Evolutionary conservation across 1,140 invertebrate species (phyloP), one percentile per base, ranked within the genome.

Genomic region (Monochamus saltuarius): DNA sequence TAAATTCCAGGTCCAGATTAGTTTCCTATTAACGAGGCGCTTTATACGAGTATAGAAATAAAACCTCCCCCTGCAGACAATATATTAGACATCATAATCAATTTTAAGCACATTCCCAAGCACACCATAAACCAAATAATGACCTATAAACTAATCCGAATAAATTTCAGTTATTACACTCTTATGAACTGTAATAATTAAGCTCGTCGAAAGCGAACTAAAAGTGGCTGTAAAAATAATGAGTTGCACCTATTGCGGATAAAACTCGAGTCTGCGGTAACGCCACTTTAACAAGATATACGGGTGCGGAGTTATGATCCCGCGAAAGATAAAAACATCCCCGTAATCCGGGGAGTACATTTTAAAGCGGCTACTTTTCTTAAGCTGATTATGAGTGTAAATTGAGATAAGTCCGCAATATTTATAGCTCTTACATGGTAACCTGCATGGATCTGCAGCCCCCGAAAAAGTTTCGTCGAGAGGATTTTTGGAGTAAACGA

Each of bases 351-450:
- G 66, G 64, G 55, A 75, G 71, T 72, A 74, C 74, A 75, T 75
- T 75, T 74, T 74, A 75, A 76, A 74, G 70, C 71, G 68, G 57
- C 70, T 70, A 74, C 72, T 77, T 75, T 75, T 75, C 74, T 77
- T 76, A 76, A 77, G 75, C 75, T 76, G 74, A 76, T 77, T 77
- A 77, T 72, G 70, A 72, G 74, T 75, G 75, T 76, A 77, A 77
- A 77, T 75, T 72, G 73, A 74, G 74, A 73, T 75, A 77, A 77
- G 71, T 71, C 75, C 59, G 66, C 64, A 65, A 75, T 75, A 77
- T 77, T 77, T 77, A 77, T 76, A 70, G 71, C 73, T 68, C 75
- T 73, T 76, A 74, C 75, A 77, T 77, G 75, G 65, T 45, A 56
- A 56, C 53, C 53, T 56, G 53, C 53, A 56, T 56, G 42, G 40